Percentiles rank a stretch among this genome's conserved stretches.
These are phyloP conservation scores for Thamnaconus septentrionalis DNA, from an alignment of 2,113 vertebrate genomes.

Conservation along the genomic window DNA sequence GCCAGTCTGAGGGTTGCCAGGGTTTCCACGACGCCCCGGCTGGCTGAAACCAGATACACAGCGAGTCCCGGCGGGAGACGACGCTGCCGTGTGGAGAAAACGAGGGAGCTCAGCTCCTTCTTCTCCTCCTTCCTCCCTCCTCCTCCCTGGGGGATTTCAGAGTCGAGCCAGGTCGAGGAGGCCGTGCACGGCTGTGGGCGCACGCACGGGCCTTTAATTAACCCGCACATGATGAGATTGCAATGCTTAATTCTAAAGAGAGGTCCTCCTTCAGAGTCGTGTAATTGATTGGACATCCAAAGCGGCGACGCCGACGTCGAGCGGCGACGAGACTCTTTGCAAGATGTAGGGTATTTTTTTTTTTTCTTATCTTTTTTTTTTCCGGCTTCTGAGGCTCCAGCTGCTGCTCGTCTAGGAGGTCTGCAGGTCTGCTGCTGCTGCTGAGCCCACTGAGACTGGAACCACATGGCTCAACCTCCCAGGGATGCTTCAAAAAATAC, in stretches of 20 bases:
- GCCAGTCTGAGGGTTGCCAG: constrained; percentile 40
- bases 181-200: constrained; percentile 44
- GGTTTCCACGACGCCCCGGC: constrained; percentile 42
- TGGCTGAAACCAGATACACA: constrained; percentile 10
- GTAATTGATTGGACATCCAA: constrained; percentile 49
- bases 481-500: constrained; percentile 37
- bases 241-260: constrained; percentile 46
- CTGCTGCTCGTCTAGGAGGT: not conserved
- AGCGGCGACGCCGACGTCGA: constrained; percentile 29
- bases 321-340: not conserved
- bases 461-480: constrained; percentile 34
- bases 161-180: constrained; percentile 36
- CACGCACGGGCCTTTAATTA: constrained; percentile 58
- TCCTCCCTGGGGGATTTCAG: constrained; percentile 57
- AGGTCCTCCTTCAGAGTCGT: constrained; percentile 12
- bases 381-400: not conserved
- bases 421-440: constrained; percentile 1
- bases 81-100: constrained; percentile 18
- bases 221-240: constrained; percentile 56
- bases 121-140: too few relatives aligned
- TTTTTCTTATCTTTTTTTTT: constrained; percentile 2
- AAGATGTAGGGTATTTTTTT: not conserved
- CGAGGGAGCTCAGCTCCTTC: too few relatives aligned
- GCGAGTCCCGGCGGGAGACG: constrained; percentile 30
- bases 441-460: constrained; percentile 21